Percentiles rank a stretch among this genome's conserved stretches.
These are phyloP conservation scores for Pollenia angustigena DNA, from an alignment of 2,888 invertebrate species.

Conservation along the genomic window DNA sequence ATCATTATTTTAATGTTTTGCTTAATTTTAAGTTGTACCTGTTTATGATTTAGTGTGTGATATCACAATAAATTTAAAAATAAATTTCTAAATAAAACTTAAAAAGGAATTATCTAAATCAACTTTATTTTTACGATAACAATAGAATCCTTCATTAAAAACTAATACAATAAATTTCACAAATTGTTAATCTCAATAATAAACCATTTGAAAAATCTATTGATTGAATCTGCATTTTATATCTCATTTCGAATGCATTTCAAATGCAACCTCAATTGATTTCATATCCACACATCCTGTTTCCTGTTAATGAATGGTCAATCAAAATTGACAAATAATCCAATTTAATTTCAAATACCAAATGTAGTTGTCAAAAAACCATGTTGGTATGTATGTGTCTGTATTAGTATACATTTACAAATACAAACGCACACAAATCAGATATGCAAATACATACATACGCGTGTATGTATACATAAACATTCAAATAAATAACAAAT, in stretches of 20 bases:
- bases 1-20: too few species aligned
- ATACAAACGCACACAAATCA: not conserved
- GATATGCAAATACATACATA: not conserved
- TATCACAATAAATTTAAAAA: not conserved
- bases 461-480: not conserved
- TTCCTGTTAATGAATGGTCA: constrained; percentile 73
- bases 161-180: not conserved
- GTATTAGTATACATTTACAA: constrained; percentile 1
- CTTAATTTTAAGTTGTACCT: too few species aligned
- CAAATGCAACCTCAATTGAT: constrained; percentile 70
- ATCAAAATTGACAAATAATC: constrained; percentile 72
- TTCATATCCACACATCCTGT: constrained; percentile 68
- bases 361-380: constrained; percentile 32
- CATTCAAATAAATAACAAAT: constrained; percentile 44
- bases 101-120: not conserved
- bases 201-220: constrained; percentile 55
- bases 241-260: constrained; percentile 52
- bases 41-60: not conserved
- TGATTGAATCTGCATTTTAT: constrained; percentile 54
- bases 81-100: not conserved
- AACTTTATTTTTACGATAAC: constrained; percentile 8
- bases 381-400: not conserved
- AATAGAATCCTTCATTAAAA: constrained; percentile 12
- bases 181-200: constrained; percentile 48
- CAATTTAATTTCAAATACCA: constrained; percentile 67